Percentiles rank a stretch among this genome's conserved stretches.
Conservation (phyloP, 2,113 vertebrate species). For the Sapayoa aenigma region DNA sequence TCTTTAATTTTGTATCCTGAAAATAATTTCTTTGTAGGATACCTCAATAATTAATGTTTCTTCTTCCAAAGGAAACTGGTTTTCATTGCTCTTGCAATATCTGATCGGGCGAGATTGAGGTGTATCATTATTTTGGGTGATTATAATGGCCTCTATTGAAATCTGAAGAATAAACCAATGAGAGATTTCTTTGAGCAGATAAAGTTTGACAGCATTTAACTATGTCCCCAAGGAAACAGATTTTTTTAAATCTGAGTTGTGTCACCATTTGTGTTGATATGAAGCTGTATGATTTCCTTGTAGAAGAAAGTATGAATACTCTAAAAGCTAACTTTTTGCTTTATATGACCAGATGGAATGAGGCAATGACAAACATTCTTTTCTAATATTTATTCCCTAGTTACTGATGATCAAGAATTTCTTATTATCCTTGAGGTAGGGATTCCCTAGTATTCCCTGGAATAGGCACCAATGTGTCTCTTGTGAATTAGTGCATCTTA, state of each 20-base stretch:
- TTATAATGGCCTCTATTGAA: neutral
- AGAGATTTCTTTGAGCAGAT: neutral
- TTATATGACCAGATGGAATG: neutral
- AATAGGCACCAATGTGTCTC: neutral
- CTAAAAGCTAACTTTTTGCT: neutral
- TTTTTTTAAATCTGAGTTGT: neutral
- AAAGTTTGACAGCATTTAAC: neutral
- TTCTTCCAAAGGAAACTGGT: neutral
- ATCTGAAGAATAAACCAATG: neutral
- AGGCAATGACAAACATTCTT: neutral
- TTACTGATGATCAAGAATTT: neutral
- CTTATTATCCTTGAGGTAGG: neutral
- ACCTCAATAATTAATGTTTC: neutral
- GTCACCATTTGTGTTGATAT: neutral
- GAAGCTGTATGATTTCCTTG: neutral
- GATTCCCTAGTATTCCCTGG: neutral
- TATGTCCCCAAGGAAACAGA: neutral
- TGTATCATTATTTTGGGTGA: neutral
- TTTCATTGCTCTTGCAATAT: neutral
- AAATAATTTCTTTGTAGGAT: neutral
- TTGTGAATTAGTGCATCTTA: neutral
- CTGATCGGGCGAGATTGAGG: neutral
- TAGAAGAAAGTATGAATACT: neutral
- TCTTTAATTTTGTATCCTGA: neutral
- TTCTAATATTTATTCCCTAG: neutral